Conservation (phyloP, 2,888 invertebrate genomes). For the Girardia tigrina region DNA sequence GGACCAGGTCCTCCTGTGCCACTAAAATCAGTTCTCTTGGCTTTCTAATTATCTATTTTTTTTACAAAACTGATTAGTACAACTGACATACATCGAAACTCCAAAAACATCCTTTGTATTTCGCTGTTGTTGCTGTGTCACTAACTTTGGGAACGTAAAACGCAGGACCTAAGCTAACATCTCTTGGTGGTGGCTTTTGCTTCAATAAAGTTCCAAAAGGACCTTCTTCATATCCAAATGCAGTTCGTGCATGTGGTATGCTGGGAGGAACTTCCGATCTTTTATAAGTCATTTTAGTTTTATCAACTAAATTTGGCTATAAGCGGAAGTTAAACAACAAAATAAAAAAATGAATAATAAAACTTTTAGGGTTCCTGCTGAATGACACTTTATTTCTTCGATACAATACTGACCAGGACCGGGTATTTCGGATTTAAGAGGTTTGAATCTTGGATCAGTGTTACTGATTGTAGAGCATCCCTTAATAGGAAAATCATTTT, state of each 20-base stretch:
- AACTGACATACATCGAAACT: not conserved
- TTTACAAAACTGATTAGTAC: not conserved
- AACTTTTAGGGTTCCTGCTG: conserved; percentile 24
- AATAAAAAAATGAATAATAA: too few relatives aligned
- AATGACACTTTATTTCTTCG: not conserved
- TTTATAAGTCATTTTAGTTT: conserved; percentile 43
- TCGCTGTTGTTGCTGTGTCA: conserved; percentile 5
- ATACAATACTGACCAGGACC: conserved; percentile 46
- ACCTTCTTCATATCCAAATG: conserved; percentile 50
- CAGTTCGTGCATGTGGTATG: conserved; percentile 48
- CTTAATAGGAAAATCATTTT: too few relatives aligned
- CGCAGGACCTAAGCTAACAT: conserved; percentile 48
- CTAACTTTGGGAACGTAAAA: conserved; percentile 42
- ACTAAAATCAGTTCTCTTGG: conserved; percentile 41
- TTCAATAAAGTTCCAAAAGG: conserved; percentile 48
- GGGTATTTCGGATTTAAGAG: conserved; percentile 41
- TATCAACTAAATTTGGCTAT: not conserved
- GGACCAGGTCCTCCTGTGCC: conserved; percentile 47
- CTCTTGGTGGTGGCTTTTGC: conserved; percentile 46
- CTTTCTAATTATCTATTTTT: not conserved
- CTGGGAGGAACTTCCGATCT: conserved; percentile 49
- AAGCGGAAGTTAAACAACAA: not conserved
- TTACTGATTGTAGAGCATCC: conserved; percentile 46
- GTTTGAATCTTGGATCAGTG: conserved; percentile 42
- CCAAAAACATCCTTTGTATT: conserved; percentile 35